Evolutionary conservation across 2,797 vertebrate species (phyloP).

Genomic region (Ambastaia sidthimunki): DNA sequence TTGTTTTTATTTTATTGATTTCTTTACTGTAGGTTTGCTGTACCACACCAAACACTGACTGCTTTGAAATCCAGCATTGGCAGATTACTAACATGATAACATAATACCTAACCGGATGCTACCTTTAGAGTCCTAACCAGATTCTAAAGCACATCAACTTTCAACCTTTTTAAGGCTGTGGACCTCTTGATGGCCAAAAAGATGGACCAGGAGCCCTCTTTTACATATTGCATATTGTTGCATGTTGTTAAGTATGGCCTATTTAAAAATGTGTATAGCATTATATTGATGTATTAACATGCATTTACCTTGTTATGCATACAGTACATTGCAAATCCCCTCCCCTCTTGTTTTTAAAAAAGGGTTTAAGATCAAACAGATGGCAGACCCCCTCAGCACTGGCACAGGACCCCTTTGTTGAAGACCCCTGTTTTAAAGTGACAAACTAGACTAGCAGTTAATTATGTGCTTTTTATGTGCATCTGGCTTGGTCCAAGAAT

Average conservation of each 20-base stretch:
- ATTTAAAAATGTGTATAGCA: not conserved
- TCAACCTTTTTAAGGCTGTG: too few species aligned
- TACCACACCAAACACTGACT: not conserved
- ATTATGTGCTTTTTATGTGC: not conserved
- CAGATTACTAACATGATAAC: not conserved
- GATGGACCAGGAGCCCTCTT: too few species aligned
- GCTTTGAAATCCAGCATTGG: not conserved
- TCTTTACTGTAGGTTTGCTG: not conserved
- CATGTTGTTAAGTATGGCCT: too few species aligned
- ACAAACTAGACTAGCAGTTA: not conserved
- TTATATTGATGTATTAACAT: not conserved
- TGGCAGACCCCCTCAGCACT: not conserved
- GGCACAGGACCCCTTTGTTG: not conserved
- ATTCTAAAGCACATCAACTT: too few species aligned
- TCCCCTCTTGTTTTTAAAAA: not conserved
- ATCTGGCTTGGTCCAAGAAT: constrained; percentile 20
- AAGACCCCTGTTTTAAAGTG: not conserved
- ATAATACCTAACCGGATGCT: too few species aligned
- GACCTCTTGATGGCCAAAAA: too few species aligned
- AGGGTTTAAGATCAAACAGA: not conserved
- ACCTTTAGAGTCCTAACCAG: too few species aligned
- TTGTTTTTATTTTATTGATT: not conserved
- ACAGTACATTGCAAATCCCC: not conserved
- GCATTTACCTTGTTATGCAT: not conserved
- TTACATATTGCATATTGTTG: too few species aligned